A percentile compares a stretch with the other conserved stretches of the same genome.
Evolutionary conservation across 2,113 vertebrate genomes (phyloP).

Genomic region (Ailurus styani): DNA sequence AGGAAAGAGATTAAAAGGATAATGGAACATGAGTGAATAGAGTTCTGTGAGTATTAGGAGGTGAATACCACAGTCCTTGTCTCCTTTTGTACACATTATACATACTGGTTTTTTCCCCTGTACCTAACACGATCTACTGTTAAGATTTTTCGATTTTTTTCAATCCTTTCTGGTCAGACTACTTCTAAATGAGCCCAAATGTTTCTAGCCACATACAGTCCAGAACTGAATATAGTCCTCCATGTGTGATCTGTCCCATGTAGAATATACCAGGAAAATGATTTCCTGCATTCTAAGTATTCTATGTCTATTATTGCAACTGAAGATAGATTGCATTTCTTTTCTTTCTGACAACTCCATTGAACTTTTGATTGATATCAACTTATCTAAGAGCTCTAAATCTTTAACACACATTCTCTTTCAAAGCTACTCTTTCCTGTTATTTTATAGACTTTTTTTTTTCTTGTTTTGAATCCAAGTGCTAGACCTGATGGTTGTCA

Average conservation of each 20-base stretch:
- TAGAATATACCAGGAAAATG: not conserved
- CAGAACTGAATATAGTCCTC: not conserved
- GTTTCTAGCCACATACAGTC: not conserved
- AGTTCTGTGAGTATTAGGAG: not conserved
- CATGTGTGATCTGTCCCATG: not conserved
- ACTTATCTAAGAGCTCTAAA: not conserved
- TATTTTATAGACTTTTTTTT: not conserved
- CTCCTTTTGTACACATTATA: not conserved
- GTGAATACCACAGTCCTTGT: not conserved
- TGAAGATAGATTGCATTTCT: not conserved
- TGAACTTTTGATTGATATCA: constrained; percentile 19
- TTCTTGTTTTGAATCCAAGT: not conserved
- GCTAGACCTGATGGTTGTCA: not conserved
- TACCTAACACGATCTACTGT: not conserved
- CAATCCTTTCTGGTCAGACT: not conserved
- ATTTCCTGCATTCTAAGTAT: not conserved
- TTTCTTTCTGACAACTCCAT: not conserved
- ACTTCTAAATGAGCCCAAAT: not conserved
- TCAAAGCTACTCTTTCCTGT: not conserved
- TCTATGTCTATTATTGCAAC: not conserved
- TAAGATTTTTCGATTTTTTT: not conserved
- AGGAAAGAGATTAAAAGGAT: not conserved
- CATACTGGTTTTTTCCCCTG: not conserved
- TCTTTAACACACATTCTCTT: not conserved
- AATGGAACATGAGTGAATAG: not conserved